Conservation (phyloP, 1,140 invertebrate genomes). For the Parasteatoda tepidariorum region DNA sequence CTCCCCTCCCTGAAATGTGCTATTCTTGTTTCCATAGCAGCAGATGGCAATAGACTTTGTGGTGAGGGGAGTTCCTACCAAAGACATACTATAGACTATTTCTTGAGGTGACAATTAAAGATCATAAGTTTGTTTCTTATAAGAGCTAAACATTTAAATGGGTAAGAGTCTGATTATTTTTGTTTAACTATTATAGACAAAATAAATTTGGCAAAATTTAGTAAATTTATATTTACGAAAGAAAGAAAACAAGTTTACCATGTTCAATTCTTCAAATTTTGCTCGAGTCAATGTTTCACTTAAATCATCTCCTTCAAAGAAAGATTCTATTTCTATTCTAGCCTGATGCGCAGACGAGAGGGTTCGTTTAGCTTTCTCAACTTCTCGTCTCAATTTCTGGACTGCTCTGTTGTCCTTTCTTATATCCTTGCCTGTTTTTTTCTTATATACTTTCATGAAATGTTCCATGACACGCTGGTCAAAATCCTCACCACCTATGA, state of each 20-base stretch:
- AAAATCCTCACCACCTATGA: slow-evolving; percentile 95
- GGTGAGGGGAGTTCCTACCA: too few species aligned
- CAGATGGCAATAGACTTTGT: too few species aligned
- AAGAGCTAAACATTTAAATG: too few species aligned
- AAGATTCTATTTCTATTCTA: slow-evolving; percentile 98
- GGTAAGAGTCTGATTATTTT: too few species aligned
- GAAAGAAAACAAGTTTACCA: slow-evolving; percentile 77
- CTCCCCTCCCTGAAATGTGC: too few species aligned
- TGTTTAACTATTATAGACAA: too few species aligned
- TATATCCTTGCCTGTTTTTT: slow-evolving; percentile 99
- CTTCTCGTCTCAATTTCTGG: slow-evolving; percentile 95
- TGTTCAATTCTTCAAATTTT: slow-evolving; percentile 99
- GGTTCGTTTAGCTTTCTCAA: slow-evolving; percentile 97
- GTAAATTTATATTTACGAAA: too few species aligned
- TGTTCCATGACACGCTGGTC: slow-evolving; percentile 99
- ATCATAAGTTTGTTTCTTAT: too few species aligned
- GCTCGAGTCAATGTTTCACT: slow-evolving; percentile 97
- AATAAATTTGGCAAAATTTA: too few species aligned
- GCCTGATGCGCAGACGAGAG: slow-evolving; percentile 96
- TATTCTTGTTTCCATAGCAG: too few species aligned
- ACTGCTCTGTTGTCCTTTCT: slow-evolving; percentile 93
- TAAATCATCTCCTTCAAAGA: slow-evolving; percentile 99
- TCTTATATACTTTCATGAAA: slow-evolving; percentile 99
- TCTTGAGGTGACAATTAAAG: too few species aligned
- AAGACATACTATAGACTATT: too few species aligned